Percentiles rank a stretch among this genome's conserved stretches.
These are phyloP conservation scores for Pedetes capensis DNA, from an alignment of 2,113 vertebrate species.

Conservation along the genomic window DNA sequence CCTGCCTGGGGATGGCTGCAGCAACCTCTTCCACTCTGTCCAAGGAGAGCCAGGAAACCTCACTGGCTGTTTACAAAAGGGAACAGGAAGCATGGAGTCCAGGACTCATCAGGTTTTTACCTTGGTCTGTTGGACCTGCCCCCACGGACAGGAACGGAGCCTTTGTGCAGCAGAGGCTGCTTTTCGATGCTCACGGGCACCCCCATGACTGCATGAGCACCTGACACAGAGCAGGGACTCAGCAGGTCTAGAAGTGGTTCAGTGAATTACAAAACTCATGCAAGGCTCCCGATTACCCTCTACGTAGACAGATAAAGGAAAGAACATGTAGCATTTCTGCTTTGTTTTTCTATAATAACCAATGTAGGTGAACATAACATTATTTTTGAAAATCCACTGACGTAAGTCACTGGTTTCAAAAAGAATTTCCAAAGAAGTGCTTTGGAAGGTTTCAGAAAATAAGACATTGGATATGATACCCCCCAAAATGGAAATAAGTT, in stretches of 20 bases:
- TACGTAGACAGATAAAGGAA: not conserved
- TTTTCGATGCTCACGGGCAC: not conserved
- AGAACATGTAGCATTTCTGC: not conserved
- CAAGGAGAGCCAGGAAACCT: not conserved
- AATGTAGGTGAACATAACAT: not conserved
- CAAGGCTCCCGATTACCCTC: not conserved
- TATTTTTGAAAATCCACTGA: constrained; percentile 12
- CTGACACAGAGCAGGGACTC: not conserved
- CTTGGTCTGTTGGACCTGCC: not conserved
- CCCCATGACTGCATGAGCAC: not conserved
- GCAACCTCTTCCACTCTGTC: not conserved
- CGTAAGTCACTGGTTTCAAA: constrained; percentile 37
- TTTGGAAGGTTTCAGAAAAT: not conserved
- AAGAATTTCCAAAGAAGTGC: not conserved
- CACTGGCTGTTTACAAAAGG: not conserved
- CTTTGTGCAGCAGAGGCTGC: not conserved
- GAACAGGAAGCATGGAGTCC: not conserved
- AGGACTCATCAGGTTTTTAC: not conserved
- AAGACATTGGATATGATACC: not conserved
- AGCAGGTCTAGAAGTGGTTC: not conserved
- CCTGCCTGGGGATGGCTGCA: not conserved
- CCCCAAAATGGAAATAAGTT: not conserved
- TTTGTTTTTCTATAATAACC: constrained; percentile 21
- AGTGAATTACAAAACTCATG: not conserved
- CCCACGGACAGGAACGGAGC: not conserved